phyloP scores from a whole-genome alignment of 2,113 vertebrate species.

The Mustela nigripes region DNA sequence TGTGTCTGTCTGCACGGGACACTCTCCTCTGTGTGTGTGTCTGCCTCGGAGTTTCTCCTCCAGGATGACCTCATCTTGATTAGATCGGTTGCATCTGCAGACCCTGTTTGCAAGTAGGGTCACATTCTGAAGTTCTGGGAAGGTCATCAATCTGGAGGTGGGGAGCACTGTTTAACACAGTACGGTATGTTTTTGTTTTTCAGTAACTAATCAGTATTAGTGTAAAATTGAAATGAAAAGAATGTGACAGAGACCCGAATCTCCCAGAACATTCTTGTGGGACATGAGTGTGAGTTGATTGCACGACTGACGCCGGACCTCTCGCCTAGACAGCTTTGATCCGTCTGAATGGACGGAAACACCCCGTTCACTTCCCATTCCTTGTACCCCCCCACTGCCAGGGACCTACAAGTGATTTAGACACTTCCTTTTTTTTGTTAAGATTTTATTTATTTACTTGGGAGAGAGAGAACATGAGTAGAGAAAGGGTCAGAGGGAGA shows the following conservation, averaged over 20 bases:
- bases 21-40: not conserved
- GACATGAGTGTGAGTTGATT: too few species aligned
- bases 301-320: not conserved
- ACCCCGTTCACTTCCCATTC: not conserved
- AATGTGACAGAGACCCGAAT: not conserved
- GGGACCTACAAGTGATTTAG: not conserved
- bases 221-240: not conserved
- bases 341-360: not conserved
- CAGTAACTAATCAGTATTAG: not conserved
- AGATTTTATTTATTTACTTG: too few species aligned
- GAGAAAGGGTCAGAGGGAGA: too few species aligned
- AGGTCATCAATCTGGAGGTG: not conserved
- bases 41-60: not conserved
- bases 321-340: not conserved
- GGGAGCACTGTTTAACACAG: not conserved
- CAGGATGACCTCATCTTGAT: not conserved
- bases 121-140: not conserved
- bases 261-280: not conserved
- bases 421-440: too few species aligned
- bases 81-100: not conserved
- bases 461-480: too few species aligned
- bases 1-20: not conserved
- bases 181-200: not conserved
- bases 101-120: not conserved
- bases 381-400: not conserved